Evolutionary conservation across 2,888 invertebrate species (phyloP), one percentile per base, ranked within the genome.

Genomic region (Cacoxenus indagator): DNA sequence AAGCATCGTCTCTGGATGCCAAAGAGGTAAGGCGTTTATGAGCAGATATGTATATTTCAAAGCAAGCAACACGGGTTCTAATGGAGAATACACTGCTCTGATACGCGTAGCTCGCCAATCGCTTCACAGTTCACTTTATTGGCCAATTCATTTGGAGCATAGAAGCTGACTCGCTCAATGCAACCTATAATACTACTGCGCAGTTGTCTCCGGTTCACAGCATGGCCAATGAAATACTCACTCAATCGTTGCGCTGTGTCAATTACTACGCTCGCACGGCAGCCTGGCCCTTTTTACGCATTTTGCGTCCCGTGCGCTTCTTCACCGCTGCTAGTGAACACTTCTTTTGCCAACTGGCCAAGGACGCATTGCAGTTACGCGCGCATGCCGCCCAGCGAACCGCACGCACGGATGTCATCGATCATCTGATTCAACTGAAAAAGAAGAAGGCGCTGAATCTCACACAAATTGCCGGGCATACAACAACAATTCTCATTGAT

Each of bases 131-230:
- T 2, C 87, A 89, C 29, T 77, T 86, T 46, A 85, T 89, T 1
- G 82, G 86, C 1, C 81, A 81, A 67, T 87, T 86, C 59, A 87
- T 87, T 22, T 89, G 88, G 77, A 88, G 88, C 2, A 71, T 88
- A 2, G 85, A 88, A 26, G 87, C 85, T 11, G 81, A 83, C 29
- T 84, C 85, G 9, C 88, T 89, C 37, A 45, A 70, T 22, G 64
- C 70, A 1, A 1, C 31, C 1, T 37, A 48, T 2, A 66, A 65
- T n/a, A 4, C 37, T 11, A 11, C n/a, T n/a, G n/a, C n/a, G n/a
- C n/a, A n/a, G n/a, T 11, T 73, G 48, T 64, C 70, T 11, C 45
- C 48, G 2, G 37, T 77, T 9, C 78, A 78, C 1, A 51, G 71
- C 19, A 73, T 74, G 64, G 72, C 73, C 5, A 65, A 66, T 0